Percentiles rank a stretch among this genome's conserved stretches.
Conservation (phyloP, 2,113 vertebrate species). For the Motacilla tschutschensis region DNA sequence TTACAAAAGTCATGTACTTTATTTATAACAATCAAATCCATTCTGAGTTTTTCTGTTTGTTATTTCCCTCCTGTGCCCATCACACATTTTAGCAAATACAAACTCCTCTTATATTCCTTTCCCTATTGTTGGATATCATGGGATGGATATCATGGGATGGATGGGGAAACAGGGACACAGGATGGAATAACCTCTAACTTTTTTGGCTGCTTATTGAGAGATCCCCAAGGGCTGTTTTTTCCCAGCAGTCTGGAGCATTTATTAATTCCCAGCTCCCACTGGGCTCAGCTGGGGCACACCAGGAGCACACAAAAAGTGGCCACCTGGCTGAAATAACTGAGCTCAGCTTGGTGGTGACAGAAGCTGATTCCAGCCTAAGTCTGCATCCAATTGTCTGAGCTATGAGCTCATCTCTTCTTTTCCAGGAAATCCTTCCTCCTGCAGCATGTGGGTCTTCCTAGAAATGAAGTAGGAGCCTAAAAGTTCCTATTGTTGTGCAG, state of each 20-base stretch:
- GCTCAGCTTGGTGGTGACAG: background rate
- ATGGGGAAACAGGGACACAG: background rate
- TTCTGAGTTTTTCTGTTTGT: background rate
- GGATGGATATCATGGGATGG: rapidly evolving
- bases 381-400: background rate
- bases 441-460: background rate
- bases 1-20: rapidly evolving
- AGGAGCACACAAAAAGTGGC: background rate
- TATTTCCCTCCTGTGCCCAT: background rate
- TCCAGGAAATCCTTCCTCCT: background rate
- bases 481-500: background rate
- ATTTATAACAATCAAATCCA: background rate
- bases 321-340: background rate
- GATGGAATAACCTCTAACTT: background rate
- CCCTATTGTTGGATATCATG: background rate
- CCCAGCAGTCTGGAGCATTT: background rate
- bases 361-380: background rate
- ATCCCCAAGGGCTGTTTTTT: background rate
- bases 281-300: background rate
- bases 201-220: background rate
- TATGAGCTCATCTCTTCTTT: slow-evolving; percentile 10
- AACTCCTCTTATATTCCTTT: background rate
- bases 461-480: background rate
- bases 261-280: background rate
- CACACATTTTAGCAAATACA: background rate